Base-by-base conservation (phyloP, 2,888 invertebrate genomes). In the Rhimphoctona megacephalus region DNA sequence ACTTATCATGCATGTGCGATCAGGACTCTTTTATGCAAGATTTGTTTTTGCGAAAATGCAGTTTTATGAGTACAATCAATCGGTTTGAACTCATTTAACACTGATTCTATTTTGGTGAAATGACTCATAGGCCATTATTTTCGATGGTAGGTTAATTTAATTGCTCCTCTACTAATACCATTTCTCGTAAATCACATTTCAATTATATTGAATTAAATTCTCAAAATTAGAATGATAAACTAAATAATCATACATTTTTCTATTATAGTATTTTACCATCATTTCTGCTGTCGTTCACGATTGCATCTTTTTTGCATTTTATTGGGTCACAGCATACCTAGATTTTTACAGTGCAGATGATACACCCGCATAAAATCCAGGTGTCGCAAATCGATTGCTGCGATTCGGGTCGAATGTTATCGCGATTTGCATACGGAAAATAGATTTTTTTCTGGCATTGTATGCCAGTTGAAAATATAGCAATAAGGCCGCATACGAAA, bases 351-450 rank as follows among this genome's bases (percentile, higher is more conserved):
- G 14, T n/a, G 33, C 72, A 36, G 17, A 78, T 80, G 79, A 83
- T 43, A 69, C 52, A 52, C 85, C 85, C 85, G 85, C 85, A 85
- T 85, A 46, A 80, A 70, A 54, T 79, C 54, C 70, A 72, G 52
- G 54, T 72, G 74, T 83, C 39, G 39, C 64, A 72, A 79, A 69
- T 66, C 83, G 83, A 85, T 85, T 69, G 70, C 61, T n/a, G 64
- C 64, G 79, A 85, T 85, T 85, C 70, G 83, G 79, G 85, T 85
- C 83, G 76, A 83, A 80, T 39, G 69, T 76, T 80, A 83, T 85
- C 83, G 72, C 57, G 61, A 69, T 78, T 85, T 82, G 78, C 82
- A 69, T 79, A 69, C 70, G 69, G 52, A 80, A 85, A 83, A 79
- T 83, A 49, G 72, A 64, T 39, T 78, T 78, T 79, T 36, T 33